These are phyloP conservation scores for Leptopilina myrica DNA, from an alignment of 2,888 invertebrate species.

Conservation along the genomic window DNA sequence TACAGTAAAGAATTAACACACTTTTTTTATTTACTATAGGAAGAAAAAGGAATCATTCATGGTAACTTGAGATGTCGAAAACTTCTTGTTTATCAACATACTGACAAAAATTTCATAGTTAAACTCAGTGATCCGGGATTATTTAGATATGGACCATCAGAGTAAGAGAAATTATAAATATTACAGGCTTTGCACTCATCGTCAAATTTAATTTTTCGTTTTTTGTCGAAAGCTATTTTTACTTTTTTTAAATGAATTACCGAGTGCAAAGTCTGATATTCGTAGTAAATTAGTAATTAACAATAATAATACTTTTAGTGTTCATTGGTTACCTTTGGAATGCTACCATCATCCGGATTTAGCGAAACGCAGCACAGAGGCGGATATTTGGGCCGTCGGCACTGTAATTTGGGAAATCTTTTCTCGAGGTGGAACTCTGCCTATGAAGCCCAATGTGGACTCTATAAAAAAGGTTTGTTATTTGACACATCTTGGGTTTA, in stretches of 20 bases:
- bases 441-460: slow-evolving; percentile 66
- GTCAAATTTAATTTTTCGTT: too few relatives aligned
- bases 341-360: slow-evolving; percentile 84
- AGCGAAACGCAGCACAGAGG: slow-evolving; percentile 83
- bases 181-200: too few relatives aligned
- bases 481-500: not conserved
- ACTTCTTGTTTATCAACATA: slow-evolving; percentile 86
- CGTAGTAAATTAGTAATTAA: slow-evolving; percentile 30
- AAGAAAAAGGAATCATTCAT: slow-evolving; percentile 89
- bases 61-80: slow-evolving; percentile 91
- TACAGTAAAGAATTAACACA: slow-evolving; percentile 16
- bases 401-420: slow-evolving; percentile 97
- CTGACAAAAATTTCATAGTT: slow-evolving; percentile 84
- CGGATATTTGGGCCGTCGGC: slow-evolving; percentile 94
- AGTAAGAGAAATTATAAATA: slow-evolving; percentile 79
- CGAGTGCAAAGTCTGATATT: too few relatives aligned
- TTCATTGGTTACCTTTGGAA: slow-evolving; percentile 94
- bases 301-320: slow-evolving; percentile 77
- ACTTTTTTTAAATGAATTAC: too few relatives aligned
- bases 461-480: slow-evolving; percentile 73
- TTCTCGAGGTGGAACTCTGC: slow-evolving; percentile 82
- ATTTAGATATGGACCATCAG: slow-evolving; percentile 74
- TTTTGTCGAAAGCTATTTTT: too few relatives aligned
- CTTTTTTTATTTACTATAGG: slow-evolving; percentile 74
- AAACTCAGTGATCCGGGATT: slow-evolving; percentile 92